phyloP scores from a whole-genome alignment of 2,797 vertebrate genomes.

The Cuculus canorus region DNA sequence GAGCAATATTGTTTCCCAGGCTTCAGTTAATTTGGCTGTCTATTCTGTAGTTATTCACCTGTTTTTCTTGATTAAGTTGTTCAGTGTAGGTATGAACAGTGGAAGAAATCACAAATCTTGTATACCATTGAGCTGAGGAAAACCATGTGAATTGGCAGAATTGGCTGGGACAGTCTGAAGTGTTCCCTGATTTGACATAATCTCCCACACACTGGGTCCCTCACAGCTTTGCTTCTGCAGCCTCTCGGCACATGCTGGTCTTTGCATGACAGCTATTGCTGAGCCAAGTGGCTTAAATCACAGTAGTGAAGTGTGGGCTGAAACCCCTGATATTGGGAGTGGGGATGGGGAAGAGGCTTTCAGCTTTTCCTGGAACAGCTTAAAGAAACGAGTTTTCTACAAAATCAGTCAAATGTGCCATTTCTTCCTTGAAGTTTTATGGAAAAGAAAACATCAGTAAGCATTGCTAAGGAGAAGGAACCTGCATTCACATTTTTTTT shows the following conservation, averaged over 20 bases:
- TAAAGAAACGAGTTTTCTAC: background rate
- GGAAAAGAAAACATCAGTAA: background rate
- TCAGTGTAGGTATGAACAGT: no score
- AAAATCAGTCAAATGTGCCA: background rate
- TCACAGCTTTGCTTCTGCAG: accelerated
- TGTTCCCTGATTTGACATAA: accelerated
- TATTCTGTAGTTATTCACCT: background rate
- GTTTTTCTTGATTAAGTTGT: background rate
- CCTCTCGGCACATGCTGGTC: background rate
- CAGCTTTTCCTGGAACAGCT: background rate
- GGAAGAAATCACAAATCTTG: background rate
- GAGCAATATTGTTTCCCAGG: background rate
- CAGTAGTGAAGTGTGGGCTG: background rate
- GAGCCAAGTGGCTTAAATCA: background rate
- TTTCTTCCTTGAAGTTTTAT: background rate
- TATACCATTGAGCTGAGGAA: background rate
- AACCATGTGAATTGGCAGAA: background rate
- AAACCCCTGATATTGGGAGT: accelerated
- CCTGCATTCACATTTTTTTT: background rate
- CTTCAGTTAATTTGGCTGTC: background rate
- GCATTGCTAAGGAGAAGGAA: background rate
- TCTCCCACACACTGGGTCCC: no score
- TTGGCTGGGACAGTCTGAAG: background rate
- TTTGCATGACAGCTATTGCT: background rate
- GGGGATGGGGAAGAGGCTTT: background rate